Conservation (phyloP, 2,797 vertebrate genomes). For the Allenopithecus nigroviridis region DNA sequence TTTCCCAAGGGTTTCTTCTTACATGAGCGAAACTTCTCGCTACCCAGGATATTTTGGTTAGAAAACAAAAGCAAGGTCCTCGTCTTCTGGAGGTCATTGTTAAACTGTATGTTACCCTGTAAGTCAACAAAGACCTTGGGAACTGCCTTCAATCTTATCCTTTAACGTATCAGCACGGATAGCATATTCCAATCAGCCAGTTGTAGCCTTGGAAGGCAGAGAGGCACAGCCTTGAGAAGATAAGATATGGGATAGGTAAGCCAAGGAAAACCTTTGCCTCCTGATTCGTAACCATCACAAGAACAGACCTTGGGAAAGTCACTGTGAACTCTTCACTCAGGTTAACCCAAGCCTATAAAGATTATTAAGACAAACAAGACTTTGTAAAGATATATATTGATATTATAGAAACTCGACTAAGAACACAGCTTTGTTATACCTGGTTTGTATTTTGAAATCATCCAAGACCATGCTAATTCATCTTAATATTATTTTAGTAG, state of each 20-base stretch:
- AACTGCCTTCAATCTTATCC: neutral
- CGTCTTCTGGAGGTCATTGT: neutral
- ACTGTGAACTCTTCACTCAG: neutral
- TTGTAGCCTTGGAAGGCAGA: neutral
- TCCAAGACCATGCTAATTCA: neutral
- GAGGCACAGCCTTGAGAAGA: conserved; percentile 23
- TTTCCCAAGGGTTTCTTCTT: neutral
- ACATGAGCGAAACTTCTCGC: neutral
- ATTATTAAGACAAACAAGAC: neutral
- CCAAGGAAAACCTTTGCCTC: neutral
- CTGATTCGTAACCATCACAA: neutral
- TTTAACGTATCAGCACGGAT: neutral
- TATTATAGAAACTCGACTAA: neutral
- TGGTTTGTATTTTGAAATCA: conserved; percentile 21
- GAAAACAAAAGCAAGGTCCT: conserved; percentile 44
- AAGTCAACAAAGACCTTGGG: conserved; percentile 21
- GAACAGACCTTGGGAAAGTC: conserved; percentile 32
- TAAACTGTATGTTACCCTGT: neutral
- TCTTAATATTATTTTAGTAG: conserved; percentile 12
- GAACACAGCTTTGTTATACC: neutral
- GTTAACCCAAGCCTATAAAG: neutral
- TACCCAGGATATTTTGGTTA: neutral
- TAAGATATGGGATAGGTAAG: conserved; percentile 18
- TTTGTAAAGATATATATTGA: neutral
- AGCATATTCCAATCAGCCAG: neutral